Base-by-base conservation (phyloP, 2,113 vertebrate genomes). In the Galemys pyrenaicus region DNA sequence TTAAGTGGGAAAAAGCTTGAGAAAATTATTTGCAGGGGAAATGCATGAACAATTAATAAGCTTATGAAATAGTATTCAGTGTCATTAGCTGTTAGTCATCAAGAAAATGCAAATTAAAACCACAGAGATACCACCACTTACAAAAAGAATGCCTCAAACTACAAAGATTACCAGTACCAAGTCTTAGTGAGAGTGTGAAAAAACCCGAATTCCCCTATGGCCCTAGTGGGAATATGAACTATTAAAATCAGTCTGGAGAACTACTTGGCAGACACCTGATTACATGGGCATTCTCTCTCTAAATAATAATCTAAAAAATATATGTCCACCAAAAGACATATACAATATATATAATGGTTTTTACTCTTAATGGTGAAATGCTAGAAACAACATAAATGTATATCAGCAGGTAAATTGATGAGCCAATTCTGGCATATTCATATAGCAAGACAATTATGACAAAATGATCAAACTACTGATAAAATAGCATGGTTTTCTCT, bases 261-360 rank as follows among this genome's bases (percentile, higher is more conserved):
- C 41, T 30, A 1, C 8, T 80, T n/a, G 49, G 11, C 51, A 75
- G 73, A 51, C 5, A 51, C 49, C 15, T 16, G 12, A 51, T 15
- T 32, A 32, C 41, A 71, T 22, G 44, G 5, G 2, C 5, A 91
- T 73, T 60, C 32, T 73, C 46, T 35, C 22, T 2, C 19, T 75
- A 92, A 58, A 77, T 51, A 79, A 64, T 87, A 93, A 91, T 20
- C 22, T 4, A 16, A 68, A 84, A 80, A 91, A 54, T 46, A 62
- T 13, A 8, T 37, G 2, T 78, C 8, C 11, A 80, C 11, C 30
- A 60, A 56, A 73, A 79, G 17, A 65, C 6, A 16, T 22, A 62
- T 26, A 46, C 13, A 60, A 92, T 74, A 15, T 58, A 65, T 54
- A 12, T 22, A 28, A 19, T 15, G 65, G 44, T 46, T 92, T 86